Evolutionary conservation across 2,797 vertebrate species (phyloP).

Genomic region (Smutsia gigantea): DNA sequence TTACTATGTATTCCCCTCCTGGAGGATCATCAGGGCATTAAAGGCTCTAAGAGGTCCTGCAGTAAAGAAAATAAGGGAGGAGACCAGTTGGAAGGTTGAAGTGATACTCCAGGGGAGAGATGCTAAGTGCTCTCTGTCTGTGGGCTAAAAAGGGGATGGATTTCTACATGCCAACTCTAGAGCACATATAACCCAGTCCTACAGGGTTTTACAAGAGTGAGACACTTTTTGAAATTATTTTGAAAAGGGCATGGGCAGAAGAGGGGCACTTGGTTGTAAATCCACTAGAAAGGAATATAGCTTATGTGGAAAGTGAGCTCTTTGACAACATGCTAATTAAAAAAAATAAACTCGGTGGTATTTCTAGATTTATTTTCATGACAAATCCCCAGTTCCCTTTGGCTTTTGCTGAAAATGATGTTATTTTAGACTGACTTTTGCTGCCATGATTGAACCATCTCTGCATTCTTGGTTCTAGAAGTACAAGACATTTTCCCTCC

Average conservation of each 20-base stretch:
- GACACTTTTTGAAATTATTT: not conserved
- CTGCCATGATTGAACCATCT: not conserved
- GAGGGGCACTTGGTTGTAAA: not conserved
- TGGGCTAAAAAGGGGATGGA: not conserved
- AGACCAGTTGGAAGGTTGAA: not conserved
- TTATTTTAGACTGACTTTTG: not conserved
- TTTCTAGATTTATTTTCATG: constrained; percentile 34
- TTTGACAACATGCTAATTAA: not conserved
- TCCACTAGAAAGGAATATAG: not conserved
- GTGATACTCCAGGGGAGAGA: not conserved
- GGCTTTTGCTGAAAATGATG: constrained; percentile 7
- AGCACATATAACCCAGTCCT: not conserved
- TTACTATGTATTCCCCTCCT: not conserved
- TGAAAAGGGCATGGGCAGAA: not conserved
- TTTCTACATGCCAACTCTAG: not conserved
- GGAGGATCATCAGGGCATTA: not conserved
- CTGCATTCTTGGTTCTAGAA: not conserved
- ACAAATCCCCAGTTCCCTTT: not conserved
- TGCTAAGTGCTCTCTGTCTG: not conserved
- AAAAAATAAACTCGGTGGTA: not conserved
- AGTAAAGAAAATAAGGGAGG: not conserved
- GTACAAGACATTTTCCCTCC: not conserved
- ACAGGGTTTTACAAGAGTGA: not conserved
- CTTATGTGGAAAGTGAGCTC: not conserved
- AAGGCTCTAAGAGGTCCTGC: not conserved